Evolutionary conservation across 2,797 vertebrate species (phyloP).

Genomic region (Podarcis siculus): DNA sequence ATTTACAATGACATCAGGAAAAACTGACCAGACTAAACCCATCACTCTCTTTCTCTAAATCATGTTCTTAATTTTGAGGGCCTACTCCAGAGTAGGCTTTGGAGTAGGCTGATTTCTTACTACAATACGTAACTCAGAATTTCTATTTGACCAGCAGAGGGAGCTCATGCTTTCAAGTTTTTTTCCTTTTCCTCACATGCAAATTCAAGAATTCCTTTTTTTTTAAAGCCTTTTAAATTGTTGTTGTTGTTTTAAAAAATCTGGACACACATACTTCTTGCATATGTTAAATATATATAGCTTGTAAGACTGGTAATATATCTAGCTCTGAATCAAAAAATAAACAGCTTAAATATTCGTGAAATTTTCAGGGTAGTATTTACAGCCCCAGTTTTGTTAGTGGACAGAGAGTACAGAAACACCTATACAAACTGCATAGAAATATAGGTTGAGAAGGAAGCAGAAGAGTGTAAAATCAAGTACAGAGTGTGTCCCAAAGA

Average conservation of each 20-base stretch:
- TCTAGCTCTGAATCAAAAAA: not conserved
- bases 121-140: fast-evolving
- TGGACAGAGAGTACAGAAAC: not conserved
- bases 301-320: not conserved
- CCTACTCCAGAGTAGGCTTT: not conserved
- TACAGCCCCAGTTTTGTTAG: not conserved
- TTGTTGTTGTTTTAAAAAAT: not conserved
- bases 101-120: fast-evolving
- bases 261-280: not conserved
- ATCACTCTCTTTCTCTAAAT: not conserved
- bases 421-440: not conserved
- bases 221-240: not conserved
- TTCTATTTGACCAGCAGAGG: constrained; percentile 71
- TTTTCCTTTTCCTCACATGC: not conserved
- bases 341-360: not conserved
- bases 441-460: not conserved
- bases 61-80: not conserved
- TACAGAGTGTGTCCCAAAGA: not conserved
- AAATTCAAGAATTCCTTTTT: too few species aligned
- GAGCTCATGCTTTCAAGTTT: constrained; percentile 67
- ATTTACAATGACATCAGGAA: not conserved
- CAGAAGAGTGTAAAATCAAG: not conserved
- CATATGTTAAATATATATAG: not conserved
- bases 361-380: not conserved
- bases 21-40: not conserved